A percentile compares a stretch with the other conserved stretches of the same genome.
Evolutionary conservation across 2,113 vertebrate species (phyloP).

Genomic region (Chelonoidis abingdonii): DNA sequence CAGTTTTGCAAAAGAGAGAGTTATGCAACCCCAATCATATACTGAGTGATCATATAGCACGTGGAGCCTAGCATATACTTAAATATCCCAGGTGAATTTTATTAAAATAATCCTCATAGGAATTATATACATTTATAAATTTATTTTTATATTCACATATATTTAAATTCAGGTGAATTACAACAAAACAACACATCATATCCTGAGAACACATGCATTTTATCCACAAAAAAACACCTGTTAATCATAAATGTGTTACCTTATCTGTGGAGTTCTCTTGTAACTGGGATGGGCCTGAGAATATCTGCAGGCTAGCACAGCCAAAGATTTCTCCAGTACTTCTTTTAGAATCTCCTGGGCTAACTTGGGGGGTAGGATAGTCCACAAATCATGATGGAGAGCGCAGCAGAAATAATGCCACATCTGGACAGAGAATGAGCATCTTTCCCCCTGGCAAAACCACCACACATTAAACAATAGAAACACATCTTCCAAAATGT

Average conservation of each 20-base stretch:
- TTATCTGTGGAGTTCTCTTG: slow-evolving; percentile 92
- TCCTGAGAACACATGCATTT: neutral
- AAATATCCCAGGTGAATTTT: neutral
- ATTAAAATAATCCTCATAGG: neutral
- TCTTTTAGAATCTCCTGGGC: slow-evolving; percentile 88
- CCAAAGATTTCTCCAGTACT: slow-evolving; percentile 88
- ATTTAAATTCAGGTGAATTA: neutral
- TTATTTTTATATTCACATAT: rapidly evolving
- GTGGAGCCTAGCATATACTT: neutral
- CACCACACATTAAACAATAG: slow-evolving; percentile 69
- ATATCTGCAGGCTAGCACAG: slow-evolving; percentile 89
- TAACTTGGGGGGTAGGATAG: slow-evolving; percentile 81
- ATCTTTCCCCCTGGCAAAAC: slow-evolving; percentile 92
- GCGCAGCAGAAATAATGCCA: slow-evolving; percentile 96
- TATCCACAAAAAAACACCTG: neutral
- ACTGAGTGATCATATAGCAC: neutral
- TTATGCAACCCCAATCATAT: neutral
- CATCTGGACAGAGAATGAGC: slow-evolving; percentile 97
- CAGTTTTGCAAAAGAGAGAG: neutral
- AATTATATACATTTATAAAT: slow-evolving; percentile 28
- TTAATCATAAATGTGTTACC: slow-evolving; percentile 80
- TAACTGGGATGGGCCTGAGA: slow-evolving; percentile 86
- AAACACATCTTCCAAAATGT: slow-evolving; percentile 73
- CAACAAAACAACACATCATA: neutral
- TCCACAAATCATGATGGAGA: slow-evolving; percentile 92